phyloP scores from a whole-genome alignment of 2,113 vertebrate genomes.

The Silurus asotus region DNA sequence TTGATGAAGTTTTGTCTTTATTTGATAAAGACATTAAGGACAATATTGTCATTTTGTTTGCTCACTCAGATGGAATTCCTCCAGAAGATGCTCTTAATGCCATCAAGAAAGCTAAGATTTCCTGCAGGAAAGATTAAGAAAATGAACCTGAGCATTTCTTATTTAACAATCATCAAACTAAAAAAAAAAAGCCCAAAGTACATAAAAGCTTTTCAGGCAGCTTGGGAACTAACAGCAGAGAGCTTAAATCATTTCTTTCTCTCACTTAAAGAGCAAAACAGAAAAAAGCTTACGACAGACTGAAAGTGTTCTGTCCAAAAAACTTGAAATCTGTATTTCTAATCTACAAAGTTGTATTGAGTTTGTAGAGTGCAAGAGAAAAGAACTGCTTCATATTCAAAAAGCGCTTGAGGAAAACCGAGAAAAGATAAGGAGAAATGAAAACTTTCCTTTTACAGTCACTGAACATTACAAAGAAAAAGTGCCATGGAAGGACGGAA shows the following conservation, averaged over 20 bases:
- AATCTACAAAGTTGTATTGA: slow-evolving; percentile 16
- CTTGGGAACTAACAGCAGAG: not conserved
- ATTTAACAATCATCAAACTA: slow-evolving; percentile 33
- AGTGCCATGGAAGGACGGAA: not conserved
- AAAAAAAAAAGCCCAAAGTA: not conserved
- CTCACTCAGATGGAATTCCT: slow-evolving; percentile 22
- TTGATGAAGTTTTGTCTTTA: slow-evolving; percentile 38
- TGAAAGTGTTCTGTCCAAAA: slow-evolving; percentile 23
- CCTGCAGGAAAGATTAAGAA: not conserved
- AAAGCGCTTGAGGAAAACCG: slow-evolving; percentile 12
- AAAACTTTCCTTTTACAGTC: slow-evolving; percentile 25
- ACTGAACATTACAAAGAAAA: not conserved
- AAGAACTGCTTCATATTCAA: slow-evolving; percentile 23
- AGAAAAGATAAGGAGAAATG: slow-evolving; percentile 10
- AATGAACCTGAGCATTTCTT: slow-evolving; percentile 12
- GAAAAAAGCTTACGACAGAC: slow-evolving; percentile 28
- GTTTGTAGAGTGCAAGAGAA: not conserved
- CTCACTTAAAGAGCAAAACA: not conserved
- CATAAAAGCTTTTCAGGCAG: not conserved
- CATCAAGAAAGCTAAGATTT: slow-evolving; percentile 1
- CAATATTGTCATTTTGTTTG: slow-evolving; percentile 22
- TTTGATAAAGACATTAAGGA: slow-evolving; percentile 42
- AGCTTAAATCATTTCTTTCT: not conserved
- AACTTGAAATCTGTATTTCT: slow-evolving; percentile 21
- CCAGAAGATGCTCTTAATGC: slow-evolving; percentile 23